These are phyloP conservation scores for Drosophila monieri DNA, from an alignment of 2,888 invertebrate genomes.

Conservation along the genomic window DNA sequence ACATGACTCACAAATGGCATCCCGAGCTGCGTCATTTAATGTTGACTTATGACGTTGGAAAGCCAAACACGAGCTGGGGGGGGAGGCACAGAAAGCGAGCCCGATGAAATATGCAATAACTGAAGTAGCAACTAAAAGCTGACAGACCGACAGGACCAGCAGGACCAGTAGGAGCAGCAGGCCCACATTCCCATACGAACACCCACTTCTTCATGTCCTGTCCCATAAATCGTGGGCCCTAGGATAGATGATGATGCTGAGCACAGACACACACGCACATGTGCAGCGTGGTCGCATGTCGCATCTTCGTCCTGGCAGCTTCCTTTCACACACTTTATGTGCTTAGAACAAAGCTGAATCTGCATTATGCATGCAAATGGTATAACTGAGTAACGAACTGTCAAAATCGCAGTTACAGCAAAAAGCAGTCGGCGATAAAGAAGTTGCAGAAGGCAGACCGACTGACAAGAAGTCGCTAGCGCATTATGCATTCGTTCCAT, in stretches of 20 bases:
- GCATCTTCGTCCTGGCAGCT: conserved; percentile 10
- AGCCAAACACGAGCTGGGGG: background rate
- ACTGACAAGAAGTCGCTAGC: conserved; percentile 52
- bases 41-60: conserved; percentile 37
- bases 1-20: conserved; percentile 64
- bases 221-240: conserved; percentile 65
- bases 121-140: conserved; percentile 63
- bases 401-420: conserved; percentile 69
- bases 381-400: conserved; percentile 78
- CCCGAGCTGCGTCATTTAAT: conserved; percentile 39
- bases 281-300: conserved; percentile 31
- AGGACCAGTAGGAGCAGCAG: background rate
- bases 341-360: conserved; percentile 50
- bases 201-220: conserved; percentile 26
- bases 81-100: conserved; percentile 4
- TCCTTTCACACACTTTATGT: conserved; percentile 33
- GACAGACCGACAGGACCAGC: conserved; percentile 11
- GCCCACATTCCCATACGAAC: background rate
- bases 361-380: conserved; percentile 79
- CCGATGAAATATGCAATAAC: conserved; percentile 64
- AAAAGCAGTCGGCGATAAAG: conserved; percentile 51
- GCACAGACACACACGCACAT: conserved; percentile 6
- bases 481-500: conserved; percentile 59
- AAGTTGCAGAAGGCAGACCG: conserved; percentile 29
- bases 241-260: conserved; percentile 41